Evolutionary conservation across 2,113 vertebrate genomes (phyloP), one percentile per base, ranked within the genome.

Genomic region (Tretioscincus oriximinensis): DNA sequence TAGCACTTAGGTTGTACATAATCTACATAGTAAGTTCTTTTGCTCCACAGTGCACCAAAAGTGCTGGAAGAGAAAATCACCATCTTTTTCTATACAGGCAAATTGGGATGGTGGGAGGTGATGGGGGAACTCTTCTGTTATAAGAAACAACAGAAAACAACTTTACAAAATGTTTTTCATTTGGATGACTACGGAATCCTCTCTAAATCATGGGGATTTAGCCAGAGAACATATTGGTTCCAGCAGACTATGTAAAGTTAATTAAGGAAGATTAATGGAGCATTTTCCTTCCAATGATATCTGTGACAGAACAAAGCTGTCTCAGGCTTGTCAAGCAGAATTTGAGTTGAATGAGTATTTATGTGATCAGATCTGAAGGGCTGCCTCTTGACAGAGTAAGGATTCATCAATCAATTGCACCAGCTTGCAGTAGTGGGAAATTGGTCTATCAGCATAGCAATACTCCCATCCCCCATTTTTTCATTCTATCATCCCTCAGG

Each of bases 341-440:
- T 98, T 97, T 97, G 96, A 98, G 97, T 97, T 99, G 98, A 99
- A 98, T 98, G 97, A 99, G 98, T 98, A 98, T 97, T 98, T 98
- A 98, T 98, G 97, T 98, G 98, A 99, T 98, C 96, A 96, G 96
- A 98, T 97, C 96, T 97, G 97, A 99, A 97, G 97, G 96, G 96
- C 96, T 97, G 97, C 96, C 97, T 98, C 97, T 97, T 97, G 96
- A 96, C 97, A 96, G 96, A 97, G 96, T 94, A 92, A 96, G 97
- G 97, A 97, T 97, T 98, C 98, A 99, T 99, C 98, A 97, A 98
- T 99, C 97, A 99, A 97, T 97, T 93, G 95, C 90, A 91, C 95
- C 92, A 94, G 96, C 96, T 97, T 90, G 95, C 96, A 96, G 96
- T 97, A 96, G 95, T 98, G 97, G 98, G 98, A 98, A 98, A 99